These are phyloP conservation scores for Oryzias woworae DNA, from an alignment of 2,113 vertebrate genomes.

Conservation along the genomic window DNA sequence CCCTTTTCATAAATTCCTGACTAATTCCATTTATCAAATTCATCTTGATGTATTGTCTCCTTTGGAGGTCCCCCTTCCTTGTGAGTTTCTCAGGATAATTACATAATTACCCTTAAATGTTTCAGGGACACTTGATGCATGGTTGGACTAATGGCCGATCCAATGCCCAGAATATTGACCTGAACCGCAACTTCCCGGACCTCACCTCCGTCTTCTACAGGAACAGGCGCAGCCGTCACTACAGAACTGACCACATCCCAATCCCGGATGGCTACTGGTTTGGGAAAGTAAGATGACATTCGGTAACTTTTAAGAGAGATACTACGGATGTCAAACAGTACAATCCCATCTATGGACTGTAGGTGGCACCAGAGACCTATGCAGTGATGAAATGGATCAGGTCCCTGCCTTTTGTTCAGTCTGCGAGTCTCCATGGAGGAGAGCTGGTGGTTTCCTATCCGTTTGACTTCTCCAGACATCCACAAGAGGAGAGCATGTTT, in stretches of 20 bases:
- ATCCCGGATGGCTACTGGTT: conserved; percentile 94
- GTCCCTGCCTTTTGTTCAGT: conserved; percentile 88
- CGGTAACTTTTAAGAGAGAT: not conserved
- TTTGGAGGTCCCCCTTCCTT: no score
- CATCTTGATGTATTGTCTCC: not conserved
- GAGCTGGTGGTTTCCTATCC: conserved; percentile 96
- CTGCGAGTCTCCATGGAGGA: conserved; percentile 93
- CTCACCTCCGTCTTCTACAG: conserved; percentile 88
- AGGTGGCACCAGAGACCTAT: conserved; percentile 96
- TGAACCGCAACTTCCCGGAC: conserved; percentile 98
- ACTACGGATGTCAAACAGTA: not conserved
- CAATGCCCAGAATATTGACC: conserved; percentile 91
- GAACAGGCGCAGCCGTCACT: conserved; percentile 77
- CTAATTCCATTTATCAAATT: conserved; percentile 40
- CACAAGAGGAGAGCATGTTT: conserved; percentile 87
- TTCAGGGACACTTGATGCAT: conserved; percentile 89
- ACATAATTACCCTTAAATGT: conserved; percentile 38
- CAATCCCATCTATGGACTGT: conserved; percentile 8
- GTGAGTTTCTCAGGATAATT: conserved; percentile 14
- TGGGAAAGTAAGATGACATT: conserved; percentile 83
- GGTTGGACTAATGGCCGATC: conserved; percentile 89
- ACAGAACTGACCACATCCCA: conserved; percentile 85
- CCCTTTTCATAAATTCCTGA: conserved; percentile 25
- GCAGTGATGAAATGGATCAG: conserved; percentile 95
- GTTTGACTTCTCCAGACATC: conserved; percentile 90